These are phyloP conservation scores for Limnephilus marmoratus DNA, from an alignment of 2,888 invertebrate species.

Conservation along the genomic window DNA sequence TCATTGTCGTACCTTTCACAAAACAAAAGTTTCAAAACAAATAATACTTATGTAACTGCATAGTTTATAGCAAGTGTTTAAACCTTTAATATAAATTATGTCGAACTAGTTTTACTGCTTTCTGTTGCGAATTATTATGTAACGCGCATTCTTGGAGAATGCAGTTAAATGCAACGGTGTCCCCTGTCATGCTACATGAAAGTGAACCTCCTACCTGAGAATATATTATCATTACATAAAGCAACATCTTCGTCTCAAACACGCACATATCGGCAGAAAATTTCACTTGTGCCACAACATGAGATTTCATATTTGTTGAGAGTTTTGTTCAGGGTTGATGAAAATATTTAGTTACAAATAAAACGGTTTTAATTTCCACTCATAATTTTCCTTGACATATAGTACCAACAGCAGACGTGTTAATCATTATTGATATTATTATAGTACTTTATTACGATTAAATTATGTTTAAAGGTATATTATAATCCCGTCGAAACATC, in stretches of 20 bases:
- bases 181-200: not conserved
- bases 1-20: not conserved
- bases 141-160: not conserved
- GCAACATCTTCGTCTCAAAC: not conserved
- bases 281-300: not conserved
- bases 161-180: conserved; percentile 2
- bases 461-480: not conserved
- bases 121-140: not conserved
- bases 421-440: not conserved
- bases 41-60: not conserved
- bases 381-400: too few relatives aligned
- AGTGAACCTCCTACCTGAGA: not conserved
- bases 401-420: too few relatives aligned
- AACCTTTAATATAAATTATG: not conserved
- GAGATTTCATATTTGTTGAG: not conserved
- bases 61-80: not conserved
- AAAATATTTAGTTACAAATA: too few relatives aligned
- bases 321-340: not conserved
- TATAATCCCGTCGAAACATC: not conserved
- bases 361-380: too few relatives aligned
- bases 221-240: not conserved
- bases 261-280: not conserved
- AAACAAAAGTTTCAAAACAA: not conserved
- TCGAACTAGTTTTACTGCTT: not conserved
- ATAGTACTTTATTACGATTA: not conserved